Evolutionary conservation across 2,888 invertebrate species (phyloP).

Genomic region (Strigamia transsilvanica): DNA sequence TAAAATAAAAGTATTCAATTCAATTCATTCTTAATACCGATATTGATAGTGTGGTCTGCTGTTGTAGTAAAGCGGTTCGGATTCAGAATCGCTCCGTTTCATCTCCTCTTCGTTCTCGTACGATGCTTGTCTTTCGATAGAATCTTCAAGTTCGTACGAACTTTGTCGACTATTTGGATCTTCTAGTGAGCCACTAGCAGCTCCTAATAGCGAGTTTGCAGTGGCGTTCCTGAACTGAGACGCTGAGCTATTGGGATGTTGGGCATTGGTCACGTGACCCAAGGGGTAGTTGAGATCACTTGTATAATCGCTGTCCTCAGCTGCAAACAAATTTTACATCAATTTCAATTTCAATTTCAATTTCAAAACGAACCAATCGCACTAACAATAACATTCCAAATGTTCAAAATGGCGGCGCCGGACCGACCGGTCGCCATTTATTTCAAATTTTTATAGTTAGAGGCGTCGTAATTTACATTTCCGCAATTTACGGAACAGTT

Average conservation of each 20-base stretch:
- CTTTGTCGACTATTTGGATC: slow-evolving; percentile 73
- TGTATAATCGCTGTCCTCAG: slow-evolving; percentile 97
- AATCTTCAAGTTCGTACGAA: slow-evolving; percentile 81
- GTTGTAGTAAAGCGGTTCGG: slow-evolving; percentile 78
- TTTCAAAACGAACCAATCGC: background rate
- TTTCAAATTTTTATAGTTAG: too few species aligned
- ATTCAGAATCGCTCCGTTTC: slow-evolving; percentile 63
- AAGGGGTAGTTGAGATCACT: slow-evolving; percentile 94
- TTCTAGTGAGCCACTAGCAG: slow-evolving; percentile 78
- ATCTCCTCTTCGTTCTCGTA: slow-evolving; percentile 58
- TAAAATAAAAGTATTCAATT: too few species aligned
- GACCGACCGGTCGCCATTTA: too few species aligned
- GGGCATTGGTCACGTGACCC: slow-evolving; percentile 68
- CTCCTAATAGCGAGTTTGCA: slow-evolving; percentile 75
- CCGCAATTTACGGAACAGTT: too few species aligned
- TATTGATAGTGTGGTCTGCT: slow-evolving; percentile 76
- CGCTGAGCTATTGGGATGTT: slow-evolving; percentile 87
- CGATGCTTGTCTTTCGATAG: slow-evolving; percentile 59
- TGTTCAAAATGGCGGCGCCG: too few species aligned
- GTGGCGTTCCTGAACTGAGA: slow-evolving; percentile 85
- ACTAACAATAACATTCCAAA: too few species aligned
- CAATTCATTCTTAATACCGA: slow-evolving; percentile 64
- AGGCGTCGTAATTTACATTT: too few species aligned
- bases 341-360: background rate
- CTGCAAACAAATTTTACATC: slow-evolving; percentile 63